Conservation (phyloP, 2,888 invertebrate genomes). For the Leptura quadrifasciata region DNA sequence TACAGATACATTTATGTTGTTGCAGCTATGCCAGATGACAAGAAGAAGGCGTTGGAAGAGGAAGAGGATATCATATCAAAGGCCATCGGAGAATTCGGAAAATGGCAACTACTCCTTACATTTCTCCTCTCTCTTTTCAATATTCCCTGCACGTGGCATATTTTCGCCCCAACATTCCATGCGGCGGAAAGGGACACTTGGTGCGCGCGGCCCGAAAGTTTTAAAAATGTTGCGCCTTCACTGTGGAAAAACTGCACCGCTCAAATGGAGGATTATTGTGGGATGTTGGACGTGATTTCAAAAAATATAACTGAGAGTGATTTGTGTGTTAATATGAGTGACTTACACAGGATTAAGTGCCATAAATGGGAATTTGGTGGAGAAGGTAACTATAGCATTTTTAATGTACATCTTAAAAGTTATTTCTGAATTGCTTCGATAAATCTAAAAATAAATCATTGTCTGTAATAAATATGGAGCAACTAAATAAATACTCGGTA, state of each 20-base stretch:
- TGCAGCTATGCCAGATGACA: slow-evolving; percentile 62
- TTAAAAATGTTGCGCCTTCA: slow-evolving; percentile 74
- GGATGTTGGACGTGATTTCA: slow-evolving; percentile 75
- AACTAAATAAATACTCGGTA: too few relatives aligned
- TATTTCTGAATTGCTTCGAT: too few relatives aligned
- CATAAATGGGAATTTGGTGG: slow-evolving; percentile 70
- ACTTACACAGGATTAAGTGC: slow-evolving; percentile 62
- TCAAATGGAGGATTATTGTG: slow-evolving; percentile 77
- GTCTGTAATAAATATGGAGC: too few relatives aligned
- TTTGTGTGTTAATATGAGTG: slow-evolving; percentile 51
- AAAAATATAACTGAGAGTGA: slow-evolving; percentile 66
- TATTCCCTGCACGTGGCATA: slow-evolving; percentile 88
- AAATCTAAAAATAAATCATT: too few relatives aligned
- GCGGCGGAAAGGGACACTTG: slow-evolving; percentile 81
- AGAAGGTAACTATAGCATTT: slow-evolving; percentile 64
- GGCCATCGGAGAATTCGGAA: slow-evolving; percentile 84
- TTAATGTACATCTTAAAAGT: not conserved
- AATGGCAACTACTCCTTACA: slow-evolving; percentile 86
- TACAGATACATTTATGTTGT: slow-evolving; percentile 41
- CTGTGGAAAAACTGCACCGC: slow-evolving; percentile 83
- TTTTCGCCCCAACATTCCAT: slow-evolving; percentile 85
- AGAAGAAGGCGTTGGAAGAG: slow-evolving; percentile 59
- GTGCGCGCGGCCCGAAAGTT: slow-evolving; percentile 80
- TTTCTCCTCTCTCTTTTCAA: slow-evolving; percentile 85
- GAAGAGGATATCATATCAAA: slow-evolving; percentile 80